Conservation (phyloP, 2,797 vertebrate species). For the Eurystomus glaucurus region DNA sequence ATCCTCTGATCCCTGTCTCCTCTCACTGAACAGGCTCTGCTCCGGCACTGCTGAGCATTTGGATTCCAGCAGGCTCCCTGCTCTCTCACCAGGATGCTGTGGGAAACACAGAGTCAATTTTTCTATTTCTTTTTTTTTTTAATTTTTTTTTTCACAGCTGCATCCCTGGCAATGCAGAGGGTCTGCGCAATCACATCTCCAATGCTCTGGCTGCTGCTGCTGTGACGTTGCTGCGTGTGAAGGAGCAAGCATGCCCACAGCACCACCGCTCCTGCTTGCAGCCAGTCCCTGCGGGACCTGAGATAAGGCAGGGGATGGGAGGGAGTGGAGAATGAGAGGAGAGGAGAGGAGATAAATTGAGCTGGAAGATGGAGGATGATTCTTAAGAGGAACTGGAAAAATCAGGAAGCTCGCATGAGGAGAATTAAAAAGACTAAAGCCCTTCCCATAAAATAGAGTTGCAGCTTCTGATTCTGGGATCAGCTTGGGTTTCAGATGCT, state of each 20-base stretch:
- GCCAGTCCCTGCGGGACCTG: slow-evolving; percentile 50
- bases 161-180: slow-evolving; percentile 82
- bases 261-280: slow-evolving; percentile 12
- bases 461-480: neutral
- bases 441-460: neutral
- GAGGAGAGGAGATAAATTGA: neutral
- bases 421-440: neutral
- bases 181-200: slow-evolving; percentile 82
- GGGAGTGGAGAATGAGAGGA: slow-evolving; percentile 28
- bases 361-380: slow-evolving; percentile 47
- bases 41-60: neutral
- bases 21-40: neutral
- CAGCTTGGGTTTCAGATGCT: neutral
- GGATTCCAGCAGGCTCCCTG: neutral
- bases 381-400: neutral
- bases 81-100: slow-evolving; percentile 29
- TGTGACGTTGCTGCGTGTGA: slow-evolving; percentile 79
- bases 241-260: slow-evolving; percentile 76
- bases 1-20: slow-evolving; percentile 3
- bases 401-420: neutral
- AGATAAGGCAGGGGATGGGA: slow-evolving; percentile 47
- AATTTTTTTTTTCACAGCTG: slow-evolving; percentile 62
- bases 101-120: slow-evolving; percentile 41
- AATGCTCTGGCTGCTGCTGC: slow-evolving; percentile 67
- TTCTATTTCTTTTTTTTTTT: neutral